Base-by-base conservation (phyloP, 2,888 invertebrate species). In the Platycnemis pennipes region DNA sequence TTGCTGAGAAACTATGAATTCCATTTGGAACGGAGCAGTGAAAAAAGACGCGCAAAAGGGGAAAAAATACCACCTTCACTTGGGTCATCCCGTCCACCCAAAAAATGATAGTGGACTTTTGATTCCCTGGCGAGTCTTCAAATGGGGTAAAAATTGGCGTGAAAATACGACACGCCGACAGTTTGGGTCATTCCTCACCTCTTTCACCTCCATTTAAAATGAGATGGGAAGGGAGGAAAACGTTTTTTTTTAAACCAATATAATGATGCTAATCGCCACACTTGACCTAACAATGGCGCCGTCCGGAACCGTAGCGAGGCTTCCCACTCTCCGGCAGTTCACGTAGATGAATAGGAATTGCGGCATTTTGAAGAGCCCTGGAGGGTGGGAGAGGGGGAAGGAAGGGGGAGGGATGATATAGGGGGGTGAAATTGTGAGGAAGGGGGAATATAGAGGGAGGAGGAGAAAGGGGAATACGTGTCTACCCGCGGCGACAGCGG, bases 401-500 rank as follows among this genome's bases (percentile, higher is more conserved):
- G 37, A 26, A 77, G 37, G 69, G 22, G 77, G 77, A 37, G 77
- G 13, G 77, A 77, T 22, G 63, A 8, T 16, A 37, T 5, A 69
- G 31, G 2, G 77, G 37, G 37, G n/a, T 37, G 77, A 37, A 19
- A 49, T 49, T 49, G 49, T 16, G 63, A 16, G 63, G 63, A 63
- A 22, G 26, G 63, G 26, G 26, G 63, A 77, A 13, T 31, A 37
- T 11, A 37, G 37, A n/a, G 77, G 31, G 69, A 31, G 31, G 31
- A 31, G n/a, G n/a, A 4, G 31, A 8, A 26, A 8, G 77, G 37
- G 77, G 77, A 19, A 77, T 77, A 31, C 77, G 37, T 37, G 77
- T 77, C 77, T 77, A 77, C 77, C 77, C 77, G 77, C 77, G 77
- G 77, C 77, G 77, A 77, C 77, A 77, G 77, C 13, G 37, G 77